A percentile compares a stretch with the other conserved stretches of the same genome.
Evolutionary conservation across 2,888 invertebrate genomes (phyloP).

Genomic region (Eugnorisma glareosa): DNA sequence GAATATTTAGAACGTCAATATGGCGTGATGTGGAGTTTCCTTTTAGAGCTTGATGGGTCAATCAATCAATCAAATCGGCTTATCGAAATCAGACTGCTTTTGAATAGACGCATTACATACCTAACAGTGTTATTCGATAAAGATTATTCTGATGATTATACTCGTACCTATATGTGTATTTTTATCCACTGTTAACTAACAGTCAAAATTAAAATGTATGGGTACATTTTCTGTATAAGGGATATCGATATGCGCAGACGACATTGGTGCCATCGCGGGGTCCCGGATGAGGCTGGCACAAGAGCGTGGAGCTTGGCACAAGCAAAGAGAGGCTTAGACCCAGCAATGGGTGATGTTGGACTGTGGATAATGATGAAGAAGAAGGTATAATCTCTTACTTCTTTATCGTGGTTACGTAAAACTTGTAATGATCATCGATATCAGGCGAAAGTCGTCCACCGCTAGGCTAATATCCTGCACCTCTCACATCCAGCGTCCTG

Average conservation of each 20-base stretch:
- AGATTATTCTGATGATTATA: background rate
- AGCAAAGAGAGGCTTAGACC: too few relatives aligned
- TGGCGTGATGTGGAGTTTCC: background rate
- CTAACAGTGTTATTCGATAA: background rate
- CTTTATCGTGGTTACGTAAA: background rate
- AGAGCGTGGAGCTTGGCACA: too few relatives aligned
- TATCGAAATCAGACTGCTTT: slow-evolving; percentile 11
- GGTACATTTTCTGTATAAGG: too few relatives aligned
- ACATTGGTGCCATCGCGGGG: too few relatives aligned
- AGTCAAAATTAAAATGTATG: too few relatives aligned
- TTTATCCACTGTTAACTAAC: too few relatives aligned
- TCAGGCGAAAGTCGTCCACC: background rate
- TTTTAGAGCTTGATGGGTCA: slow-evolving; percentile 15
- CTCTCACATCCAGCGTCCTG: background rate
- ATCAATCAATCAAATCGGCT: slow-evolving; percentile 47
- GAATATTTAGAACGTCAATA: slow-evolving; percentile 28
- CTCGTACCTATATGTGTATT: too few relatives aligned
- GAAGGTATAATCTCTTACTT: too few relatives aligned
- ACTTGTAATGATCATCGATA: background rate
- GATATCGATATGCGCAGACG: too few relatives aligned
- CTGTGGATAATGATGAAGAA: too few relatives aligned
- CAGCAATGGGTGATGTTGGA: too few relatives aligned
- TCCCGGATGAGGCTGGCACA: too few relatives aligned
- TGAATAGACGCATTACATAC: background rate
- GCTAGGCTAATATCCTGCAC: background rate